Conservation (phyloP, 2,113 vertebrate species). For the Parus major region DNA sequence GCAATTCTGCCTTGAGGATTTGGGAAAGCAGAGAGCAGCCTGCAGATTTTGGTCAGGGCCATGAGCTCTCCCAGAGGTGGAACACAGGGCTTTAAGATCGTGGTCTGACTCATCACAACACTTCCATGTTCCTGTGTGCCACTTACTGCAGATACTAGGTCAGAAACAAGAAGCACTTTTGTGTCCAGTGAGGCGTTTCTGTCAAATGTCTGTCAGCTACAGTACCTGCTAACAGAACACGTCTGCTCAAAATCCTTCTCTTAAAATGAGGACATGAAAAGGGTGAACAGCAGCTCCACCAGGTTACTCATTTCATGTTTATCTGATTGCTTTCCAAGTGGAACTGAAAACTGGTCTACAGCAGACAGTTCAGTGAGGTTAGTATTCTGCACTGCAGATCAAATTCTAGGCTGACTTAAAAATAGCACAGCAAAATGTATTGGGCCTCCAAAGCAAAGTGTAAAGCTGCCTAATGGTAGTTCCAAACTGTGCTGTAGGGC, state of each 20-base stretch:
- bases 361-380: not conserved
- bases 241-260: not conserved
- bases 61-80: not conserved
- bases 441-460: not conserved
- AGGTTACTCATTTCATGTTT: not conserved
- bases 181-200: not conserved
- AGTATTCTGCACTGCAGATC: not conserved
- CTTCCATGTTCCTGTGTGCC: not conserved
- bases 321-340: not conserved
- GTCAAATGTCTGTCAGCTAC: not conserved
- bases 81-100: not conserved
- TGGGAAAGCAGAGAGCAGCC: not conserved
- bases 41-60: not conserved
- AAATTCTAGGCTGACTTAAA: conserved; percentile 7
- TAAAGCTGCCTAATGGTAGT: not conserved
- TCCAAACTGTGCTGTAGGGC: not conserved
- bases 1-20: not conserved
- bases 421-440: not conserved
- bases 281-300: not conserved
- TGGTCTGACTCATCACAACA: not conserved
- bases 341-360: not conserved
- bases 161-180: not conserved
- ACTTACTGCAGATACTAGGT: not conserved
- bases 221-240: not conserved
- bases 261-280: not conserved